Conservation (phyloP, 2,113 vertebrate genomes). For the Narcine bancroftii region DNA sequence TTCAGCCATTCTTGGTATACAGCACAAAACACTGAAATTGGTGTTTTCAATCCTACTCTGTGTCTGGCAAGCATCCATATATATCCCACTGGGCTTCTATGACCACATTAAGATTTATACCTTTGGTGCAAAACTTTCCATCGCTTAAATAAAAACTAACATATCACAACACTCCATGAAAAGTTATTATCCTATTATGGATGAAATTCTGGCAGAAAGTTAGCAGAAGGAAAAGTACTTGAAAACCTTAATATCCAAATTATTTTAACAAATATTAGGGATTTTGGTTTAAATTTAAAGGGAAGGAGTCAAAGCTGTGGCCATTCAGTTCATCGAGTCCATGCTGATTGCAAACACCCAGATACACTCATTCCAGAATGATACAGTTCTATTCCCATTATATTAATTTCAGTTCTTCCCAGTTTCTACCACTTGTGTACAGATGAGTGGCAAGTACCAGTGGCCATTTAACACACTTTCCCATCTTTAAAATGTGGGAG, state of each 20-base stretch:
- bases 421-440: too few species aligned
- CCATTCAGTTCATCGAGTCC: too few species aligned
- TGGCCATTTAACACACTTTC: too few species aligned
- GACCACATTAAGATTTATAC: neutral
- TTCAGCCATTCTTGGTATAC: neutral
- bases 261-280: neutral
- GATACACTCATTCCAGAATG: too few species aligned
- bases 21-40: neutral
- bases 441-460: too few species aligned
- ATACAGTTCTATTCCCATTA: too few species aligned
- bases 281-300: neutral
- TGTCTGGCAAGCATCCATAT: neutral
- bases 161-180: neutral
- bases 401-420: too few species aligned
- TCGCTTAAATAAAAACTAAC: neutral
- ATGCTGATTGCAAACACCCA: too few species aligned
- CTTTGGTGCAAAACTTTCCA: neutral
- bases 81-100: neutral
- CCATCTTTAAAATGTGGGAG: too few species aligned
- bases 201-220: neutral
- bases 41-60: neutral
- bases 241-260: neutral
- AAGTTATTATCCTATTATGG: neutral
- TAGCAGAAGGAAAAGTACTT: neutral
- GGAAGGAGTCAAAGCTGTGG: neutral